Conservation (phyloP, 2,113 vertebrate genomes). For the Nettapus auritus region DNA sequence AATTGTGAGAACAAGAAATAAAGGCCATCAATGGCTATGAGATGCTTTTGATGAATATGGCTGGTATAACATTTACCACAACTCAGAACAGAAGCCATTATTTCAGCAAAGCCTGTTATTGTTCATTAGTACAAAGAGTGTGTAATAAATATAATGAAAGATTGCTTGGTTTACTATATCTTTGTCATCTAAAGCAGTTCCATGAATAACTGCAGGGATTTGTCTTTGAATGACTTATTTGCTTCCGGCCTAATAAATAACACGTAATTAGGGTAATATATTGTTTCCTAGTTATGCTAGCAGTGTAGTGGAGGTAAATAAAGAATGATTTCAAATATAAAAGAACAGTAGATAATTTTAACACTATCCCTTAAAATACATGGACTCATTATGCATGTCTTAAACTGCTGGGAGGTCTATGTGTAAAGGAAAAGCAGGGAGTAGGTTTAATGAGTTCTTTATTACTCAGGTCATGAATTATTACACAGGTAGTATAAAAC, state of each 20-base stretch:
- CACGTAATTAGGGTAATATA: constrained; percentile 82
- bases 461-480: constrained; percentile 75
- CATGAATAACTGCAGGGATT: constrained; percentile 81
- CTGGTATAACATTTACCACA: constrained; percentile 57
- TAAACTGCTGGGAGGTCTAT: constrained; percentile 75
- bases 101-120: constrained; percentile 78
- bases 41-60: constrained; percentile 70
- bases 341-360: constrained; percentile 79
- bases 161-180: constrained; percentile 78
- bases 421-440: constrained; percentile 66
- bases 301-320: constrained; percentile 67
- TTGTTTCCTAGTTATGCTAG: constrained; percentile 75
- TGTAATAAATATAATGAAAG: constrained; percentile 82
- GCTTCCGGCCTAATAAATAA: constrained; percentile 81
- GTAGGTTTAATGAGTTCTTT: constrained; percentile 78
- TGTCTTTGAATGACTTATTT: constrained; percentile 81
- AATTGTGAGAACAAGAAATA: constrained; percentile 64
- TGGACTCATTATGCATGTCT: constrained; percentile 67
- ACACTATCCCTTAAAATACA: constrained; percentile 73
- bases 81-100: constrained; percentile 70
- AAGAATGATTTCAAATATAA: constrained; percentile 72
- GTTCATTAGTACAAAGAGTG: constrained; percentile 83
- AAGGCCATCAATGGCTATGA: constrained; percentile 52
- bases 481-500: constrained; percentile 73
- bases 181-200: constrained; percentile 80